Conservation (phyloP, 1,140 invertebrate species). For the Macrotrachela quadricornifera region DNA sequence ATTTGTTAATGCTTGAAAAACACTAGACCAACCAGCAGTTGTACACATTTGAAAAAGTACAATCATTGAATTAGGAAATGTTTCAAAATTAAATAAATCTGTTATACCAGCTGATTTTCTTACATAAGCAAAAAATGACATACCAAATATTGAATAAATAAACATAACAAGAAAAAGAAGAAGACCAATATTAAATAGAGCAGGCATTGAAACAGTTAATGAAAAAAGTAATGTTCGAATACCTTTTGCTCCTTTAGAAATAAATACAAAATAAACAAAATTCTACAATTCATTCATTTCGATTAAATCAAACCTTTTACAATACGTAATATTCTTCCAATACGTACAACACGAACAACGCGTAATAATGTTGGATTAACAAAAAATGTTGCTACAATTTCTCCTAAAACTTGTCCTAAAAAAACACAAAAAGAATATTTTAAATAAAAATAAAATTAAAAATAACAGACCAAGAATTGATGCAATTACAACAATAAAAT, state of each 20-base stretch:
- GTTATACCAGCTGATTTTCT: constrained; percentile 75
- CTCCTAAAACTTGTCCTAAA: constrained; percentile 67
- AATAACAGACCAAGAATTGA: constrained; percentile 64
- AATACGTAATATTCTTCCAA: constrained; percentile 77
- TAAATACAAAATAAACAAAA: too few relatives aligned
- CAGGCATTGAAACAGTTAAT: constrained; percentile 85
- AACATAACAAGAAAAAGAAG: constrained; percentile 94
- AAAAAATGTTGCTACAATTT: constrained; percentile 92
- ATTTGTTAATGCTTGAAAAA: constrained; percentile 81
- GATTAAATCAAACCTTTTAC: too few relatives aligned
- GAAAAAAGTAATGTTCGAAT: constrained; percentile 88
- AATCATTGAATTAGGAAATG: constrained; percentile 93
- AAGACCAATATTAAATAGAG: constrained; percentile 92
- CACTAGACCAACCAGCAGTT: constrained; percentile 85
- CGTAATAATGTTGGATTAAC: constrained; percentile 80
- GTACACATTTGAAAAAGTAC: constrained; percentile 94
- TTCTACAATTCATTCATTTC: too few relatives aligned
- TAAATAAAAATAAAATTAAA: neutral
- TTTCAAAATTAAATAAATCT: constrained; percentile 92
- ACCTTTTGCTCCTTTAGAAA: constrained; percentile 86
- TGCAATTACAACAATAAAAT: constrained; percentile 92
- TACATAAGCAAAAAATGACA: constrained; percentile 98
- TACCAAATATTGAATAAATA: constrained; percentile 95
- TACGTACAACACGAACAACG: constrained; percentile 88
- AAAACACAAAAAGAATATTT: constrained; percentile 18